Evolutionary conservation across 2,113 vertebrate species (phyloP).

Genomic region (Vulpes vulpes): DNA sequence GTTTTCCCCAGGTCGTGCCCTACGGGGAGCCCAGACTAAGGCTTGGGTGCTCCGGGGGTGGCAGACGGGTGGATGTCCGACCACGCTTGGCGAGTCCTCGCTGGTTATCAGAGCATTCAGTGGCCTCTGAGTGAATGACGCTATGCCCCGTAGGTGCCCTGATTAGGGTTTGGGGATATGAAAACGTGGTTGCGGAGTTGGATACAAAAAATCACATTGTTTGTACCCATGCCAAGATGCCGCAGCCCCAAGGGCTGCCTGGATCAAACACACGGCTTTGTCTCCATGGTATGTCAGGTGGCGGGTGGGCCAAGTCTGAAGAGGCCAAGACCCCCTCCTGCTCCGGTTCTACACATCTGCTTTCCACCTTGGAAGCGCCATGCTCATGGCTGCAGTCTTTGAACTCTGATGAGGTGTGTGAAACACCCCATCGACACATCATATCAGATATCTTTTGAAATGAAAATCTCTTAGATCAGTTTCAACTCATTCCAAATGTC

Average conservation of each 20-base stretch:
- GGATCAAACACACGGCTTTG: background rate
- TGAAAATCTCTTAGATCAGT: conserved; percentile 81
- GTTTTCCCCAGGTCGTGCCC: background rate
- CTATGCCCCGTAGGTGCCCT: rapidly evolving
- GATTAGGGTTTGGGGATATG: background rate
- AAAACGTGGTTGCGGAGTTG: background rate
- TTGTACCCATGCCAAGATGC: background rate
- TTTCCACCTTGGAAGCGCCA: conserved; percentile 73
- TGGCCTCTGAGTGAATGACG: background rate
- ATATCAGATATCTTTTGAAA: conserved; percentile 80
- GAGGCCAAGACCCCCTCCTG: background rate
- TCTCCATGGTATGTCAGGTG: background rate
- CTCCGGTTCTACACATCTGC: conserved; percentile 77
- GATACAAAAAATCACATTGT: background rate
- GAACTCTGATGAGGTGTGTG: conserved; percentile 81
- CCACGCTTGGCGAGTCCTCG: rapidly evolving
- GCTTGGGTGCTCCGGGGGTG: rapidly evolving
- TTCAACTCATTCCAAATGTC: conserved; percentile 82
- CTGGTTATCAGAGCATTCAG: background rate
- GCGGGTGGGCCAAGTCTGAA: background rate
- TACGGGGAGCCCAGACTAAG: too few species aligned
- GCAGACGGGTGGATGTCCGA: rapidly evolving
- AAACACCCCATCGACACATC: conserved; percentile 78
- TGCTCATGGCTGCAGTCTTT: conserved; percentile 64
- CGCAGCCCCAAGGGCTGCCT: background rate